Evolutionary conservation across 2,888 invertebrate species (phyloP).

Genomic region (Alloplasta piceator): DNA sequence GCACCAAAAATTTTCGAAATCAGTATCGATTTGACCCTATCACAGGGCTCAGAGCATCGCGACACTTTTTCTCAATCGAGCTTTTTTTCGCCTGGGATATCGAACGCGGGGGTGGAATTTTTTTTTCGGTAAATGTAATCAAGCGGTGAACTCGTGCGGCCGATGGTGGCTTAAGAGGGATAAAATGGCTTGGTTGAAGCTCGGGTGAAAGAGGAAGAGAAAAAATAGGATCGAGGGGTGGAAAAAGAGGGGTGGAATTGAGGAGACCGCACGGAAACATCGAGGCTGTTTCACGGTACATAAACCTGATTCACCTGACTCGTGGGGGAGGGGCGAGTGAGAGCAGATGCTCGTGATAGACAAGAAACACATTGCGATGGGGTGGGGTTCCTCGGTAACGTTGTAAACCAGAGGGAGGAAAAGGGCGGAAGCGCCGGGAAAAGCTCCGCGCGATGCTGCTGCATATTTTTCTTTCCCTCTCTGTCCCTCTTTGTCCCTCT

Average conservation of each 20-base stretch:
- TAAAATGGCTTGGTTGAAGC: conserved; percentile 18
- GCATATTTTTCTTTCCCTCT: no score
- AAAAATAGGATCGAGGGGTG: conserved; percentile 33
- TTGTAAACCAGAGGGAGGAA: conserved; percentile 3
- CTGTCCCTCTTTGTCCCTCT: no score
- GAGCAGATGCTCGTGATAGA: conserved; percentile 68
- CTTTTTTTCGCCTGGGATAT: no score
- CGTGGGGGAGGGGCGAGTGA: conserved; percentile 45
- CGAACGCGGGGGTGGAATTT: no score
- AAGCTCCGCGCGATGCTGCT: no score
- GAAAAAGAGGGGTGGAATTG: conserved; percentile 10
- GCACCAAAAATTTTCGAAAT: no score
- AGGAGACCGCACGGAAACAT: conserved; percentile 50
- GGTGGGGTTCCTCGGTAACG: not conserved
- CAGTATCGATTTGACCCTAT: no score
- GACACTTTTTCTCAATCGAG: no score
- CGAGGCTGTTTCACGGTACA: conserved; percentile 67
- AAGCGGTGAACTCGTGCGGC: conserved; percentile 7
- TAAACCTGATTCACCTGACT: conserved; percentile 68
- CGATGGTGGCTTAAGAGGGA: conserved; percentile 1
- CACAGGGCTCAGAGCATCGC: no score
- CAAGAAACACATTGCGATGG: conserved; percentile 58
- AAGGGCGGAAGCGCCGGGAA: not conserved
- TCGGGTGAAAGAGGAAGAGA: conserved; percentile 18
- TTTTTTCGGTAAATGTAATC: conserved; percentile 26